These are phyloP conservation scores for Hystrix cristata DNA, from an alignment of 2,113 vertebrate genomes.

Conservation along the genomic window DNA sequence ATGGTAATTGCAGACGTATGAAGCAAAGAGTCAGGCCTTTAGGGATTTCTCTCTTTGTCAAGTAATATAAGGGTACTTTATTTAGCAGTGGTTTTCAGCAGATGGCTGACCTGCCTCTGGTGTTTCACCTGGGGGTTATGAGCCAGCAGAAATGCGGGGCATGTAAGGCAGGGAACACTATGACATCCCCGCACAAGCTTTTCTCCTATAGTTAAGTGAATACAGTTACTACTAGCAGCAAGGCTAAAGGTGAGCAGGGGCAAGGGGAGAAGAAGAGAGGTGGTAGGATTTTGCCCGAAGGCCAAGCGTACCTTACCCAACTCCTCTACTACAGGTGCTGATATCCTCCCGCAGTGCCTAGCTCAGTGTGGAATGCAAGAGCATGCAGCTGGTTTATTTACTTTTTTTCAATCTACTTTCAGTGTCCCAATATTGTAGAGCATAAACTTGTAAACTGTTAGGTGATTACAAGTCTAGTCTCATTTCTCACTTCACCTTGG, in stretches of 20 bases:
- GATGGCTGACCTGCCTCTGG: neutral
- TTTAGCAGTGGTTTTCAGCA: neutral
- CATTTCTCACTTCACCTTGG: neutral
- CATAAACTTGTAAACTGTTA: neutral
- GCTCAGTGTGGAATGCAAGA: neutral
- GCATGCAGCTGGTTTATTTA: neutral
- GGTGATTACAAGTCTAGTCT: neutral
- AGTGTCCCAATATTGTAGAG: neutral
- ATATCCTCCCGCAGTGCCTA: neutral
- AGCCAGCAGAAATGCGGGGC: neutral
- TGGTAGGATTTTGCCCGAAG: neutral
- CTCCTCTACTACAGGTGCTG: neutral
- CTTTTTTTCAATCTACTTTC: neutral
- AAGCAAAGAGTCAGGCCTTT: neutral
- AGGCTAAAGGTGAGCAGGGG: neutral
- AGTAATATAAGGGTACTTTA: neutral
- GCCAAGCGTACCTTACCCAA: neutral
- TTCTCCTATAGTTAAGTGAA: slow-evolving; percentile 5
- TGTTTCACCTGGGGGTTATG: neutral
- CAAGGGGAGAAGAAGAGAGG: too few relatives aligned
- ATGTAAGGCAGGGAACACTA: neutral
- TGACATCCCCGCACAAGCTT: neutral
- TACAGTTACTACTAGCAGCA: neutral
- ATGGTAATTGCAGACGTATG: neutral
- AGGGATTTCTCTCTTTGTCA: neutral